Evolutionary conservation across 2,888 invertebrate species (phyloP), one percentile per base, ranked within the genome.

Genomic region (Desoria tigrina): DNA sequence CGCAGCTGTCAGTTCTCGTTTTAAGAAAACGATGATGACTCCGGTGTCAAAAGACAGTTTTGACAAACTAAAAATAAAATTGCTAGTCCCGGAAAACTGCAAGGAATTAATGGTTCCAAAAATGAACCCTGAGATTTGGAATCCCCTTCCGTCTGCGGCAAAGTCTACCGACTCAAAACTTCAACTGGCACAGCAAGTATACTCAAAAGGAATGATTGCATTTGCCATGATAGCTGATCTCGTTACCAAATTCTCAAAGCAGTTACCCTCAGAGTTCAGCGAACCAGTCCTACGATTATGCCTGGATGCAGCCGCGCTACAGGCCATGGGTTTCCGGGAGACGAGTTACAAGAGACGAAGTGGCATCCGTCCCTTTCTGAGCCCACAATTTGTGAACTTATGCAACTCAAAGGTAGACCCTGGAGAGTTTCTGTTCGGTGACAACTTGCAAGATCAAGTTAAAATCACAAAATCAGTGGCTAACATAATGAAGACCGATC

Each of bases 111-210:
- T 27, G 1, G 55, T 55, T 3, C 66, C 63, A n/a, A 63, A 58
- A 39, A 42, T 60, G 1, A 63, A 66, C 50, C 28, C 54, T 3
- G 55, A 63, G 55, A 59, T 63, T 2, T 66, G 63, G 66, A 24
- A n/a, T 2, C 50, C 3, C 26, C 27, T 58, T 1, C 39, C 51
- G 18, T 23, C 39, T 1, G 21, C 6, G 39, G 42, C 58, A 7
- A 24, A 49, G 24, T 1, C 42, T 21, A 14, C 21, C 14, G 56
- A 66, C 24, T 27, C 55, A 23, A 21, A 23, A 21, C 37, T 50
- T 2, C 42, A 57, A 24, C 23, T 51, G 4, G 23, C 42, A 50
- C 28, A 32, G 32, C 56, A 61, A 45, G 18, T 4, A 9, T 18
- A 6, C 7, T 23, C 23, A 4, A 51, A 26, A 24, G 14, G 11